Base-by-base conservation (phyloP, 2,888 invertebrate genomes). In the Myathropa florea region DNA sequence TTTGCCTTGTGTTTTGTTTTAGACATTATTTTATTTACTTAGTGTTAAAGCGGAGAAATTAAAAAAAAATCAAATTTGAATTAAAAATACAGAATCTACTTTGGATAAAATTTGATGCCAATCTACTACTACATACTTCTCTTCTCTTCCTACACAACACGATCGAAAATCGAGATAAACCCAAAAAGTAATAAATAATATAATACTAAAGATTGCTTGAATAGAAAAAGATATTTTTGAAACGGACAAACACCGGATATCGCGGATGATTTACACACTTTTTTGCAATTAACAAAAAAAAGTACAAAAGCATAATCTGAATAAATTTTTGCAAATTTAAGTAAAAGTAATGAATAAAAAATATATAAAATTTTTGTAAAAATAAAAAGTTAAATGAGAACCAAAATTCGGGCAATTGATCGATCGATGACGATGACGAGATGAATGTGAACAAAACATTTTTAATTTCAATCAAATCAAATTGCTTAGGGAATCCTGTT, bases 401-500 rank as follows among this genome's bases (percentile, higher is more conserved):
- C 21, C 24, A 75, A 63, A 71, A 64, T 75, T 86, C 82, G 86
- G 86, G 77, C 77, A 57, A 71, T 73, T 73, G 80, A 81, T 75
- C 63, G 63, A 77, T 68, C 68, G 77, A 72, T 77, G 57, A 57
- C 60, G 78, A 71, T 78, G 78, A 75, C 26, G 82, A 85, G 78
- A 73, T 67, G 71, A 78, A 75, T 83, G 86, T 79, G 83, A 87
- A 87, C 23, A 57, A 24, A 24, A 76, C 53, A 75, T 83, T 83
- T 83, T 80, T 80, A 86, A 88, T 88, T 88, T 88, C 72, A 83
- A 88, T 88, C 76, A 83, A 77, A 88, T 75, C 89, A 88, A 88
- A 86, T 89, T 89, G 89, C 89, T 89, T 90, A 89, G 90, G 90
- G 88, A 88, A 90, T 93, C 93, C 93, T 92, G 93, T 93, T 93